phyloP scores from a whole-genome alignment of 2,888 invertebrate species.

The Tanypteryx hageni region DNA sequence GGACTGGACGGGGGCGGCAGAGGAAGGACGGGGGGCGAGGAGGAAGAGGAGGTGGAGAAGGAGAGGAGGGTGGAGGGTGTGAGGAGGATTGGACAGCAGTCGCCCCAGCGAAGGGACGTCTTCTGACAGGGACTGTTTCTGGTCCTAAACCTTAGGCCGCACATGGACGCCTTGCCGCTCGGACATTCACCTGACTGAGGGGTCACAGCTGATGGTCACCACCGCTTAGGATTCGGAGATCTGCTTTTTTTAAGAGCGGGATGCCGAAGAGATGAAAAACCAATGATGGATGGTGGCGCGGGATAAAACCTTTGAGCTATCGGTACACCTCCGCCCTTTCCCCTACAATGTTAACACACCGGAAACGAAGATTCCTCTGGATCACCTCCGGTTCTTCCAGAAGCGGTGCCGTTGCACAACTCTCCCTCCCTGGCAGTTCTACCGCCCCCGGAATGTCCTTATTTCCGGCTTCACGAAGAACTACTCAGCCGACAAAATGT shows the following conservation, averaged over 20 bases:
- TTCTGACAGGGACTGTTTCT: conserved; percentile 98
- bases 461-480: too few species aligned
- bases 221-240: not conserved
- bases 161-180: conserved; percentile 85
- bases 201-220: conserved; percentile 33
- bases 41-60: not conserved
- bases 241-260: not conserved
- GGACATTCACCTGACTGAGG: conserved; percentile 55
- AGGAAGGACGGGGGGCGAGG: conserved; percentile 1
- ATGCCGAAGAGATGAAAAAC: not conserved
- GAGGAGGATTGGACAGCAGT: conserved; percentile 83
- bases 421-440: too few species aligned
- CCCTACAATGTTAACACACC: not conserved
- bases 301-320: not conserved
- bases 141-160: conserved; percentile 96
- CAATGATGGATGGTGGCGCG: not conserved
- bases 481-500: too few species aligned
- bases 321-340: not conserved
- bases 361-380: not conserved
- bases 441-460: too few species aligned
- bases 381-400: not conserved
- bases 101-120: conserved; percentile 97
- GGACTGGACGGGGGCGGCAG: not conserved
- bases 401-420: too few species aligned
- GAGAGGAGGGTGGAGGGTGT: conserved; percentile 69